A percentile compares a stretch with the other conserved stretches of the same genome.
Conservation (phyloP, 37 sponge, comb jelly and placozoan genomes). For the Aplysina aerophoba region DNA sequence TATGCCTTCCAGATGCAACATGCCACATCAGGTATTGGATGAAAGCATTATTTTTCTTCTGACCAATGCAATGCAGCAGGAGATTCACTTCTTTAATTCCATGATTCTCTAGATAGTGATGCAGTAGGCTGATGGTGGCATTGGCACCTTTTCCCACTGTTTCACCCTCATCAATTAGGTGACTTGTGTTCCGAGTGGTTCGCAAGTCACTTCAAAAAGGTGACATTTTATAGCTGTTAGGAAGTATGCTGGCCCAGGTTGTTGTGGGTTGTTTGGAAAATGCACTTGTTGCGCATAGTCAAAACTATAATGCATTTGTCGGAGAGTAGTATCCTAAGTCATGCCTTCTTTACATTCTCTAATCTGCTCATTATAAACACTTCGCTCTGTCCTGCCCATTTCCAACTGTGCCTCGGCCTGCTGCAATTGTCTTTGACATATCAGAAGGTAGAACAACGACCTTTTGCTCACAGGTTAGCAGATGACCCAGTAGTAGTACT, state of each 20-base stretch:
- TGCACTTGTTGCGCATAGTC: conserved; percentile 46
- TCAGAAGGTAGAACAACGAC: conserved; percentile 14
- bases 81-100: conserved; percentile 7
- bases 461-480: neutral
- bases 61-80: conserved; percentile 26
- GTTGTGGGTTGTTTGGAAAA: conserved; percentile 30
- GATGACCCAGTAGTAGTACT: too few species aligned
- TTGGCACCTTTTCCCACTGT: conserved; percentile 41
- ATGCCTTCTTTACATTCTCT: conserved; percentile 1
- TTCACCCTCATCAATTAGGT: conserved; percentile 49
- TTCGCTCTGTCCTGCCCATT: neutral
- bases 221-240: conserved; percentile 35
- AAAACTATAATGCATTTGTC: conserved; percentile 35
- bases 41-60: conserved; percentile 38
- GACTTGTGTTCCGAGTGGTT: conserved; percentile 9
- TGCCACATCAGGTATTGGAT: conserved; percentile 40
- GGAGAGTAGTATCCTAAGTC: neutral
- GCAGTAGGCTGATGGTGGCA: conserved; percentile 36
- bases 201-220: conserved; percentile 23
- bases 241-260: conserved; percentile 47
- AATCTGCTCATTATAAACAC: conserved; percentile 14
- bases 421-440: neutral
- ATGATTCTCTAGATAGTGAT: conserved; percentile 27
- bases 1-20: conserved; percentile 1
- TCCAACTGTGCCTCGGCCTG: conserved; percentile 5